Percentiles rank a stretch among this genome's conserved stretches.
Conservation (phyloP, 2,113 vertebrate genomes). For the Petroica traversi region DNA sequence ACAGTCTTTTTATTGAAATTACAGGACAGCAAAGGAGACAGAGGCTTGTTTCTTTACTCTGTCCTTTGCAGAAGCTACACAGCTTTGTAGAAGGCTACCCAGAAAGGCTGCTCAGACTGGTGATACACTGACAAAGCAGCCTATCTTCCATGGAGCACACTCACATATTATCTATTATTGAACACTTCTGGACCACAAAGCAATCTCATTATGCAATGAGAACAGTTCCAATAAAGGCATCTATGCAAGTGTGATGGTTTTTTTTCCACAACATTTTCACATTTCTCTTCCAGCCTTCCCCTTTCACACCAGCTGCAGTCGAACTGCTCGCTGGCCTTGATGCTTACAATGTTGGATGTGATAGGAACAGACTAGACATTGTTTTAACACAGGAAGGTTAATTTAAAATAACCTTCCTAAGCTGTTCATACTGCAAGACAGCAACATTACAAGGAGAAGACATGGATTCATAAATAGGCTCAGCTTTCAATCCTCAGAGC, state of each 20-base stretch:
- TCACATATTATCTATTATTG: not conserved
- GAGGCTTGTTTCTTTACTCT: not conserved
- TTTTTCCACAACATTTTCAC: not conserved
- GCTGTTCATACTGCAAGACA: conserved; percentile 39
- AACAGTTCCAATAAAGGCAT: not conserved
- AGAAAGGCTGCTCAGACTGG: not conserved
- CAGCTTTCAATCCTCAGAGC: conserved; percentile 31
- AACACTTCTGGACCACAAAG: not conserved
- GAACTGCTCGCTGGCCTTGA: not conserved
- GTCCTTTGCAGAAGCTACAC: not conserved
- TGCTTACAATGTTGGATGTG: conserved; percentile 4
- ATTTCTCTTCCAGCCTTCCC: not conserved
- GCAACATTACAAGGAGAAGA: conserved; percentile 37
- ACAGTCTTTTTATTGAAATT: not conserved
- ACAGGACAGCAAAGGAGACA: not conserved
- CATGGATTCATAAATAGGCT: conserved; percentile 41
- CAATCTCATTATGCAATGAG: not conserved
- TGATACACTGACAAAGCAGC: not conserved
- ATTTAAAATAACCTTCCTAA: conserved; percentile 61
- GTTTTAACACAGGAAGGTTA: conserved; percentile 55
- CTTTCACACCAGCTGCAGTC: not conserved
- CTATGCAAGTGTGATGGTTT: not conserved
- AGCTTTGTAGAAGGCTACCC: not conserved
- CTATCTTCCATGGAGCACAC: not conserved
- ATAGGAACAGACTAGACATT: conserved; percentile 53